These are phyloP conservation scores for Buteo buteo DNA, from an alignment of 2,113 vertebrate species.

Conservation along the genomic window DNA sequence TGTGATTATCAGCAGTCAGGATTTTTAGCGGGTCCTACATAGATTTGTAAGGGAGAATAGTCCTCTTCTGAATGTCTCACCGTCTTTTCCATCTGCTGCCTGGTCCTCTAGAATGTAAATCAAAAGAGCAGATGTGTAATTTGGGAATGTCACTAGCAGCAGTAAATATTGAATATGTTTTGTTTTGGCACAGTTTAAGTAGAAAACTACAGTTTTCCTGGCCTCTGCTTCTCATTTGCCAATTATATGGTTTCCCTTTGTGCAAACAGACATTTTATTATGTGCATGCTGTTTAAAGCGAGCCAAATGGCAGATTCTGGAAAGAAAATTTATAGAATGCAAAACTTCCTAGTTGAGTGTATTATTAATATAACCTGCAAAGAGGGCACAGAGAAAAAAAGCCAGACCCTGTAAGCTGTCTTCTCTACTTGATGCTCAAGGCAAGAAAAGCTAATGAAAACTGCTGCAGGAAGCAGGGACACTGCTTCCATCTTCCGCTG, in stretches of 20 bases:
- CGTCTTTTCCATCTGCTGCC: constrained; percentile 7
- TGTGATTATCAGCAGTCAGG: neutral
- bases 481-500: neutral
- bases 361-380: neutral
- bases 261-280: neutral
- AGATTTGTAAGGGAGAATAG: neutral
- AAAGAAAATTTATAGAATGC: neutral
- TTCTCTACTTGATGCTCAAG: neutral
- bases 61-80: constrained; percentile 12
- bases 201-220: neutral
- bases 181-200: neutral
- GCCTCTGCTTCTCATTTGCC: neutral
- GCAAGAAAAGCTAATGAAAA: neutral
- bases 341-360: neutral
- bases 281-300: neutral
- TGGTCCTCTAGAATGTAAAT: constrained; percentile 20
- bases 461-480: neutral
- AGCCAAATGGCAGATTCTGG: neutral
- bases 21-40: neutral
- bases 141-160: neutral
- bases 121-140: constrained; percentile 21
- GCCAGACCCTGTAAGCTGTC: neutral
- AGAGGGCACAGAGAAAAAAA: neutral
- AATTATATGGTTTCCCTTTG: neutral
- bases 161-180: constrained; percentile 23